Evolutionary conservation across 2,113 vertebrate genomes (phyloP).

Genomic region (Melanocharis versteri): DNA sequence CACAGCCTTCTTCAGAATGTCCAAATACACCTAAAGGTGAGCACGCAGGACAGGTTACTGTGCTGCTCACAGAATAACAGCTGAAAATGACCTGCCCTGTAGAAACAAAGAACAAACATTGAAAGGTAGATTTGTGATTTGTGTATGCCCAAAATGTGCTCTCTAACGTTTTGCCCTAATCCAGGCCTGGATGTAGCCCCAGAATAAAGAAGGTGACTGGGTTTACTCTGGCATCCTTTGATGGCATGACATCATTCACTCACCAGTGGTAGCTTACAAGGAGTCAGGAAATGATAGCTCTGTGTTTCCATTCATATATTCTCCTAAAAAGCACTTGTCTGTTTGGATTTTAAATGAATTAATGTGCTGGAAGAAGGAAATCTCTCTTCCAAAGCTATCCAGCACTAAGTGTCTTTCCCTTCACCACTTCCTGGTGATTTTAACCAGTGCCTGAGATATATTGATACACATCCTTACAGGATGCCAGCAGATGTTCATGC

Average conservation of each 20-base stretch:
- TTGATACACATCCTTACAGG: not conserved
- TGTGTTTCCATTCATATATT: not conserved
- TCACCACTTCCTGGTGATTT: not conserved
- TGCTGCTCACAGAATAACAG: not conserved
- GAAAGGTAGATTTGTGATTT: not conserved
- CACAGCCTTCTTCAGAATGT: not conserved
- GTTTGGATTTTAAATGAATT: not conserved
- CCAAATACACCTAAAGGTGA: not conserved
- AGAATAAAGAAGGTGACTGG: not conserved
- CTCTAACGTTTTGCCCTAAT: not conserved
- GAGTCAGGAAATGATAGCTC: not conserved
- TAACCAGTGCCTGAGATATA: rapidly evolving
- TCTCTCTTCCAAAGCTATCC: not conserved
- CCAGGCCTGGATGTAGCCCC: not conserved
- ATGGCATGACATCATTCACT: not conserved
- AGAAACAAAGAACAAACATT: not conserved
- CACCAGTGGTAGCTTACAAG: not conserved
- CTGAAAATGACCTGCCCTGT: not conserved
- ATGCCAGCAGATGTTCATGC: not conserved
- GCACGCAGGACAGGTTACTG: not conserved
- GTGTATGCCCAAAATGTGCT: not conserved
- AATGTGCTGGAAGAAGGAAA: not conserved
- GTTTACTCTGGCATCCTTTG: not conserved
- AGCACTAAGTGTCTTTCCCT: not conserved
- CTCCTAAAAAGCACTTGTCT: not conserved